Base-by-base conservation (phyloP, 53 echinoderm and acorn worm species). In the Mesocentrotus franciscanus region DNA sequence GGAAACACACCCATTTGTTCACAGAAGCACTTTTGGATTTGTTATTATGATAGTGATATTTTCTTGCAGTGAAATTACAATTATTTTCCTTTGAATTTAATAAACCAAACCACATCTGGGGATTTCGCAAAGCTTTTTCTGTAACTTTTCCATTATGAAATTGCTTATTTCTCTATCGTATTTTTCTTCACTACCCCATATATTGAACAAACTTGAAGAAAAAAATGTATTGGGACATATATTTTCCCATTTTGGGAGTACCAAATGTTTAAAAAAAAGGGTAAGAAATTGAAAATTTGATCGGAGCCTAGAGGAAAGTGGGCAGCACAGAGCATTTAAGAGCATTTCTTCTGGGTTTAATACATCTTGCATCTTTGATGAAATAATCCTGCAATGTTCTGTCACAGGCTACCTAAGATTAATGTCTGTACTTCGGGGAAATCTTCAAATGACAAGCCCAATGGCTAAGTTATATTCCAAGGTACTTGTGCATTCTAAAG, bases 341-440 rank as follows among this genome's bases (percentile, higher is more conserved):
- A 5, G 58, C n/a, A 85, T 57, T 85, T 85, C 85, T 85, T 57
- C 6, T 24, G 56, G 85, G 85, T 56, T 85, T 85, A 83, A 57
- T 56, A 9, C 26, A 26, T 85, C 22, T 0, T 42, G 49, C 85
- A 39, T 39, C 39, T 15, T 85, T 85, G 85, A 85, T n/a, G 17
- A 85, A 57, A 58, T 85, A 85, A 85, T 85, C 85, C 57, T 85
- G 27, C 9, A 58, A 58, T 56, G 26, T 57, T 83, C 57, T 57
- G 58, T 85, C 56, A 58, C 11, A 12, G 57, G 57, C 24, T n/a
- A 85, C 24, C 57, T 10, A n/a, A 85, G 85, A 56, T 85, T 85
- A 85, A n/a, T 85, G 56, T 27, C 27, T 85, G n/a, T 13, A 26
- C 85, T n/a, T 57, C 58, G 57, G 85, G 85, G 85, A 85, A 85